A percentile compares a stretch with the other conserved stretches of the same genome.
Evolutionary conservation across 2,797 vertebrate species (phyloP).

Genomic region (Rhynchotus rufescens): DNA sequence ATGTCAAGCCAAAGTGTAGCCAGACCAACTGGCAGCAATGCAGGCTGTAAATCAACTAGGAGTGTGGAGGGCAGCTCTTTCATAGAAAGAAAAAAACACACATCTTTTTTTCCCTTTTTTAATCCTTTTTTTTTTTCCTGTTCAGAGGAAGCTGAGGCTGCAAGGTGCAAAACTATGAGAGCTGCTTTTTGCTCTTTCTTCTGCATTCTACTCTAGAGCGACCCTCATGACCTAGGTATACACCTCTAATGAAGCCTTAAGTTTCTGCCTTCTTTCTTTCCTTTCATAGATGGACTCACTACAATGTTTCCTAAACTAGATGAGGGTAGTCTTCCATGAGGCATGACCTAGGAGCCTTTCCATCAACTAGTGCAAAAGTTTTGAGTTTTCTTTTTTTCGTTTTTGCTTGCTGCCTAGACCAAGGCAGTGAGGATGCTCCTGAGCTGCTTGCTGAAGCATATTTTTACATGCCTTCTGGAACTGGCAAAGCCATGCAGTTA

Average conservation of each 20-base stretch:
- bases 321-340: neutral
- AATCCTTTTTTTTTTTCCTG: neutral
- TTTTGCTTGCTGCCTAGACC: neutral
- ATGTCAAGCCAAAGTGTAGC: no score
- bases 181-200: neutral
- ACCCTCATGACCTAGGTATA: rapidly evolving
- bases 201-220: neutral
- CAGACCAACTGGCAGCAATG: neutral
- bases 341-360: neutral
- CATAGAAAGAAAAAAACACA: neutral
- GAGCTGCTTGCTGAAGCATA: neutral
- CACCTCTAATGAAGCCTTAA: neutral
- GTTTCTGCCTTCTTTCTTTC: neutral
- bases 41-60: neutral
- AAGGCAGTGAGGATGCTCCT: neutral
- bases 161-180: neutral
- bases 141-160: neutral
- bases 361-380: neutral
- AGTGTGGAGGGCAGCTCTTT: neutral
- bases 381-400: neutral
- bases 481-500: neutral
- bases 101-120: neutral
- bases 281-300: neutral
- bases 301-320: neutral
- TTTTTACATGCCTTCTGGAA: neutral